Evolutionary conservation across 2,888 invertebrate species (phyloP).

Genomic region (Drosophila tripunctata): DNA sequence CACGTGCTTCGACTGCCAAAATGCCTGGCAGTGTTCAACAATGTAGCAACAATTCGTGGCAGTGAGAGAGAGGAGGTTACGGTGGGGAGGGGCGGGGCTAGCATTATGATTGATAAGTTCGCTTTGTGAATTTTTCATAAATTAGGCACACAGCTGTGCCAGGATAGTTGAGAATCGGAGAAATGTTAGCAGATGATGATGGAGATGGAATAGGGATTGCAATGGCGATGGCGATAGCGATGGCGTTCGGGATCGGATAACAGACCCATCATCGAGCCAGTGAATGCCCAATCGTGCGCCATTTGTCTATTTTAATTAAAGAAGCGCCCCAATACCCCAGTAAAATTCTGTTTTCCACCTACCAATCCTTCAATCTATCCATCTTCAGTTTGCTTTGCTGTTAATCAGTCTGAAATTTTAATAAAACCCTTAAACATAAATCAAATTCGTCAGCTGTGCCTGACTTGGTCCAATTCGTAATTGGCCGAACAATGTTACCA

Average conservation of each 20-base stretch:
- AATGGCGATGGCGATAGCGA: neutral
- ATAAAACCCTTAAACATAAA: slow-evolving; percentile 70
- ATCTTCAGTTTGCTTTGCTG: slow-evolving; percentile 32
- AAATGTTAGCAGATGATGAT: neutral
- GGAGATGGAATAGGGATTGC: neutral
- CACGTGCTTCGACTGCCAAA: slow-evolving; percentile 70
- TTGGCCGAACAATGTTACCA: slow-evolving; percentile 56
- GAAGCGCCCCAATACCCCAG: slow-evolving; percentile 42
- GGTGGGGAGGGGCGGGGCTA: neutral
- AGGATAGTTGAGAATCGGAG: neutral
- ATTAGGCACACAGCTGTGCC: slow-evolving; percentile 70
- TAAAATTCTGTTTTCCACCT: slow-evolving; percentile 4
- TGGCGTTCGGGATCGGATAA: slow-evolving; percentile 11
- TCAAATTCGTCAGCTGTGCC: slow-evolving; percentile 64
- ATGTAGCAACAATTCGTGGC: slow-evolving; percentile 49
- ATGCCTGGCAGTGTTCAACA: slow-evolving; percentile 52
- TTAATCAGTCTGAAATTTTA: slow-evolving; percentile 71
- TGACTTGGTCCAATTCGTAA: slow-evolving; percentile 49
- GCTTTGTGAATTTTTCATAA: slow-evolving; percentile 78
- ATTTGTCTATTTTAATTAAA: slow-evolving; percentile 78
- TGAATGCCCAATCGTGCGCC: slow-evolving; percentile 73
- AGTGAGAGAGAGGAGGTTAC: neutral
- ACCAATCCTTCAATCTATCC: slow-evolving; percentile 5
- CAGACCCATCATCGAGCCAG: slow-evolving; percentile 48
- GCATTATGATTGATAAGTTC: slow-evolving; percentile 77